phyloP scores from a whole-genome alignment of 2,113 vertebrate species.

The Eulacestoma nigropectus region DNA sequence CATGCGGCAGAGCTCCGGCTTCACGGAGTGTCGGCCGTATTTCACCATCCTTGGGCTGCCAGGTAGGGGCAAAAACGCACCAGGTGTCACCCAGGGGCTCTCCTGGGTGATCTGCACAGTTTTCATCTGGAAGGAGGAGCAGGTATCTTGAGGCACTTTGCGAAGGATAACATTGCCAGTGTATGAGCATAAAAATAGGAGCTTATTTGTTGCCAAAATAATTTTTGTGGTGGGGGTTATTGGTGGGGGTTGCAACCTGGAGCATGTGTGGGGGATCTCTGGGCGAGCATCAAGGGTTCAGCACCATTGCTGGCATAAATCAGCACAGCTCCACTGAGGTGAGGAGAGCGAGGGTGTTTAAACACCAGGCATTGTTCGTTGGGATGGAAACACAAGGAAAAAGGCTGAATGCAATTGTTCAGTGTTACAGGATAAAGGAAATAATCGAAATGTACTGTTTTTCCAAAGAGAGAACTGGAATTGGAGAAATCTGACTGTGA shows the following conservation, averaged over 20 bases:
- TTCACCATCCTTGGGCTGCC: conserved; percentile 86
- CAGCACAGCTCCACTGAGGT: not conserved
- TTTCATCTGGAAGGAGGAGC: not conserved
- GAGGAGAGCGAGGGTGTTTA: not conserved
- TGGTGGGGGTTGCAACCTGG: not conserved
- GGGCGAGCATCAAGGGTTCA: not conserved
- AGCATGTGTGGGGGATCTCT: not conserved
- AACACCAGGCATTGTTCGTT: not conserved
- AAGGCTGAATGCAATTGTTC: not conserved
- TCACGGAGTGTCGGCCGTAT: conserved; percentile 86
- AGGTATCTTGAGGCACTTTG: not conserved
- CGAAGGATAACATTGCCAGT: accelerated
- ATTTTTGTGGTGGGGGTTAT: not conserved
- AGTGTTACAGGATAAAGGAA: not conserved
- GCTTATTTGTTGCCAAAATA: not conserved
- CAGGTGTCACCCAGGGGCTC: not conserved
- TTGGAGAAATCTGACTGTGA: not conserved
- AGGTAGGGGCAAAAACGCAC: conserved; percentile 71
- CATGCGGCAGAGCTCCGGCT: conserved; percentile 80
- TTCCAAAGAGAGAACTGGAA: not conserved
- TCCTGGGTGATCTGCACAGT: not conserved
- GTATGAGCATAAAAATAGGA: not conserved
- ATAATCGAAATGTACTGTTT: not conserved
- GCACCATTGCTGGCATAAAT: not conserved
- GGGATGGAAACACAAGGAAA: not conserved